Evolutionary conservation across 2,113 vertebrate genomes (phyloP), one percentile per base, ranked within the genome.

Genomic region (Nothobranchius furzeri): DNA sequence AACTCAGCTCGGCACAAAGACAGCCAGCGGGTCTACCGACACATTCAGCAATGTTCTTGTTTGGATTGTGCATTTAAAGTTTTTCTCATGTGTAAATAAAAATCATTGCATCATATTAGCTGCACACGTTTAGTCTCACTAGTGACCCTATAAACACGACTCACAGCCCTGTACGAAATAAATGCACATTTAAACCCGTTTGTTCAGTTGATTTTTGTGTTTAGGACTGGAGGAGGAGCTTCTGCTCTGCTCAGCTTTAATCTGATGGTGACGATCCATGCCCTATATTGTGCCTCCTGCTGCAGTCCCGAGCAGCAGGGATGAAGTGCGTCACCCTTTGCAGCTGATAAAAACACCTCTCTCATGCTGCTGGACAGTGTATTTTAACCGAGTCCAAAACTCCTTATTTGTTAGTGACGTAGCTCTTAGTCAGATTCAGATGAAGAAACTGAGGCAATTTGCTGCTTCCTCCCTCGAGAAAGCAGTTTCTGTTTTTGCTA

Each of bases 271-370:
- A 88, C 83, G 81, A 88, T 81, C 76, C 72, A 73, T 72, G 68
- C 76, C 68, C n/a, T 40, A 70, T 60, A 68, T 70, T 71, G 77
- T n/a, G 64, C 68, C 60, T 73, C 79, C 85, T 78, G 83, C 78
- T 67, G 72, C 47, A 73, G 83, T 79, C 77, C 75, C 84, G 73
- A 76, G 76, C 56, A 51, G 81, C 70, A 61, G 74, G 78, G 85
- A 79, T 84, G 79, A 90, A 90, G 88, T 89, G 77, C 88, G 89
- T 89, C 87, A 86, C 86, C 70, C 86, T 90, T 84, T 72, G 84
- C 80, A 79, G 87, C 88, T 87, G 90, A 93, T 92, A 91, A 91
- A 82, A 77, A 78, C 55, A 79, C 70, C 79, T 86, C 84, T 79
- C 87, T 91, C 91, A 87, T 89, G 87, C 17, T 82, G 87, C 77